phyloP scores from a whole-genome alignment of 2,888 invertebrate species.

The Cephus pulcher region DNA sequence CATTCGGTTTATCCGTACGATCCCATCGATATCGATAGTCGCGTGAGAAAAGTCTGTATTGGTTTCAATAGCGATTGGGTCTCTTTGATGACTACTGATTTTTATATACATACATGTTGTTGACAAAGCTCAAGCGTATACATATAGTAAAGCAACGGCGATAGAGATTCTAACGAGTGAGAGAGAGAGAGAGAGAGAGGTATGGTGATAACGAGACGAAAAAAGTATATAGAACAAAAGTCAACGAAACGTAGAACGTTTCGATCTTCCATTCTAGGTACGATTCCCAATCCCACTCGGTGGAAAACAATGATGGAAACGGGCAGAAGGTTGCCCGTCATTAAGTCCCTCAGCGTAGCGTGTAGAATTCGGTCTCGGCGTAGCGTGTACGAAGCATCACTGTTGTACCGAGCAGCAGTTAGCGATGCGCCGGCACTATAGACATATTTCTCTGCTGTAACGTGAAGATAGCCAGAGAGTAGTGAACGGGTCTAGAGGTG shows the following conservation, averaged over 20 bases:
- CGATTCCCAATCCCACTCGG: background rate
- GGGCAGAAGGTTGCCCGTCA: slow-evolving; percentile 17
- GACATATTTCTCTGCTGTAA: background rate
- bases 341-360: slow-evolving; percentile 30
- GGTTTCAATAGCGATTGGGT: background rate
- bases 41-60: background rate
- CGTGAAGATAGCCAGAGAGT: background rate
- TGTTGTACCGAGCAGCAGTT: background rate
- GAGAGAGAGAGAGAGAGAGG: no score
- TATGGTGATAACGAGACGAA: background rate
- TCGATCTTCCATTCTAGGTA: background rate
- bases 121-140: background rate
- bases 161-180: background rate
- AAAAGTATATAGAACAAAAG: background rate
- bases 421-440: background rate
- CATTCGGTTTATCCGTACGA: background rate
- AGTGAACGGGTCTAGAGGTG: background rate
- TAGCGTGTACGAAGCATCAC: background rate
- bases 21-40: background rate
- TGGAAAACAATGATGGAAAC: slow-evolving; percentile 6
- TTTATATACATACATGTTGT: background rate
- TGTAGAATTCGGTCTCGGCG: slow-evolving; percentile 24
- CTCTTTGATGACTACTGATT: background rate
- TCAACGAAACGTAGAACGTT: background rate
- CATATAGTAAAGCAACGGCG: no score